phyloP scores from a whole-genome alignment of 2,888 invertebrate species.

The Aspidiotus rigidus region DNA sequence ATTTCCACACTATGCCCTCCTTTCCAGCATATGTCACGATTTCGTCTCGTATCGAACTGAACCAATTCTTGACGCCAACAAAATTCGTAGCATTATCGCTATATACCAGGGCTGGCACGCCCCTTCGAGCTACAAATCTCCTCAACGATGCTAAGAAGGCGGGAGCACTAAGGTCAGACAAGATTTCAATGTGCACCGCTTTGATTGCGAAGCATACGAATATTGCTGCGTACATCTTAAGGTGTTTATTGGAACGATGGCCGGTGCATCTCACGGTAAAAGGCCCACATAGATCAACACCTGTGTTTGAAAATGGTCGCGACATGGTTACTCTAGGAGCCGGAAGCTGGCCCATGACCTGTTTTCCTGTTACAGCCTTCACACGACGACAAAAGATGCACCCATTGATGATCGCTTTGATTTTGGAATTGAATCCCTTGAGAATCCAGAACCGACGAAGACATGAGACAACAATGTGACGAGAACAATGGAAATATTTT shows the following conservation, averaged over 20 bases:
- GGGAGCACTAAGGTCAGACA: background rate
- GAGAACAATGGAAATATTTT: conserved; percentile 33
- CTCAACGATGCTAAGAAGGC: too few relatives aligned
- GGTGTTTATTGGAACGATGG: background rate
- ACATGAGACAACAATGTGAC: background rate
- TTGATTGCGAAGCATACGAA: conserved; percentile 12
- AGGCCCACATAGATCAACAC: conserved; percentile 15
- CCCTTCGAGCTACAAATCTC: too few relatives aligned
- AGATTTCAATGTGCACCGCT: conserved; percentile 7
- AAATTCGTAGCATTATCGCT: too few relatives aligned
- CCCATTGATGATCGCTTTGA: background rate
- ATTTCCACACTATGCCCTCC: too few relatives aligned
- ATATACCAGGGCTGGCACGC: too few relatives aligned
- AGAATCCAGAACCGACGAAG: background rate
- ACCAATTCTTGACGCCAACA: too few relatives aligned
- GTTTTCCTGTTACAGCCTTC: background rate
- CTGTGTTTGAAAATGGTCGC: background rate
- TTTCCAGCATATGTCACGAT: too few relatives aligned
- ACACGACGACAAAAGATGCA: conserved; percentile 7
- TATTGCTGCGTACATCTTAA: conserved; percentile 15
- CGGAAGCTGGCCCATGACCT: conserved; percentile 16
- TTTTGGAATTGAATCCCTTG: background rate
- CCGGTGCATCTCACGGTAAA: conserved; percentile 1
- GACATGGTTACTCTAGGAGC: background rate
- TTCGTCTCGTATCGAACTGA: too few relatives aligned